Percentiles rank a stretch among this genome's conserved stretches.
Conservation (phyloP, 2,113 vertebrate species). For the Nanger granti region DNA sequence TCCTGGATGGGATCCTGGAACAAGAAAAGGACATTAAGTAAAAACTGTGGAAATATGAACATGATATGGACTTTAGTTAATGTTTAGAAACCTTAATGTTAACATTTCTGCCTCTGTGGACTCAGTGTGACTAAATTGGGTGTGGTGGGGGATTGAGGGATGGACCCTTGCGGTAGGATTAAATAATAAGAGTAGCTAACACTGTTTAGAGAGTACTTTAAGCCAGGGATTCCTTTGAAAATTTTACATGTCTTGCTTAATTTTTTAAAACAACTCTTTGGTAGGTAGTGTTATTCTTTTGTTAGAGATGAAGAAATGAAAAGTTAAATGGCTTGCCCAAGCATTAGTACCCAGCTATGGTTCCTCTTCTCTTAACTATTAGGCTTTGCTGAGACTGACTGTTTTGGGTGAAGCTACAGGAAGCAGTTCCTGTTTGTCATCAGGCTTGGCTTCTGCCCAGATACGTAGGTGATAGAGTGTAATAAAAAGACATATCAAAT, state of each 20-base stretch:
- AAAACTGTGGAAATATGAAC: background rate
- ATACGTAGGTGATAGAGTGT: background rate
- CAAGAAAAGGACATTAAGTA: background rate
- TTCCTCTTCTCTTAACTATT: background rate
- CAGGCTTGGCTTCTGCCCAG: background rate
- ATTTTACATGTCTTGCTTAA: background rate
- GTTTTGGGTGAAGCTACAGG: background rate
- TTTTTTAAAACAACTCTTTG: background rate
- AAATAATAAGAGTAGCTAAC: constrained; percentile 8
- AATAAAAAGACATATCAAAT: background rate
- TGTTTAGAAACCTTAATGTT: background rate
- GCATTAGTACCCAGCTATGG: background rate
- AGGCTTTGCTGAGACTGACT: background rate
- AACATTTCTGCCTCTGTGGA: background rate
- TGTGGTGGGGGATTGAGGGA: background rate
- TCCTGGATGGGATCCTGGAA: background rate
- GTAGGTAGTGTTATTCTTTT: background rate
- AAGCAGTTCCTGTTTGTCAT: background rate
- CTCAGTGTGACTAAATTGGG: background rate
- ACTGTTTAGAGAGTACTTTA: background rate
- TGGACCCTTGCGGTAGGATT: background rate
- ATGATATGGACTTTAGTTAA: background rate
- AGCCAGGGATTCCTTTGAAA: background rate
- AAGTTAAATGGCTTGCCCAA: background rate
- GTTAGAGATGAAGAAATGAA: background rate